These are phyloP conservation scores for Capromys pilorides DNA, from an alignment of 2,797 vertebrate genomes.

Conservation along the genomic window DNA sequence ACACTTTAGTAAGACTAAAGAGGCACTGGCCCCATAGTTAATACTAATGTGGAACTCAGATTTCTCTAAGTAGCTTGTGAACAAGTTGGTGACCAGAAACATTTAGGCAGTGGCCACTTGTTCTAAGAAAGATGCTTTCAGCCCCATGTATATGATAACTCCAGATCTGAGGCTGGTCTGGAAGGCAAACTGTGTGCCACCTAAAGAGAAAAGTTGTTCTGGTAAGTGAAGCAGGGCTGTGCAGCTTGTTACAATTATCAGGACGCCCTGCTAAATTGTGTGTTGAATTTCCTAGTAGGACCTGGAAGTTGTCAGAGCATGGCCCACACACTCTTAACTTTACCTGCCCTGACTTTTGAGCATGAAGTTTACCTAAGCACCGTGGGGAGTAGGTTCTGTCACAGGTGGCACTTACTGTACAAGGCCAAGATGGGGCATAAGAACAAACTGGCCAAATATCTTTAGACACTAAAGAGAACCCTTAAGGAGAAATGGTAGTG, in stretches of 20 bases:
- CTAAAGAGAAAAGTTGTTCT: neutral
- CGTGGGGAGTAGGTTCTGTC: neutral
- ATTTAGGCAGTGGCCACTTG: neutral
- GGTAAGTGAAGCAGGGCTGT: neutral
- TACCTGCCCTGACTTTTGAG: neutral
- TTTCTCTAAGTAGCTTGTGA: neutral
- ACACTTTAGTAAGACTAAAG: neutral
- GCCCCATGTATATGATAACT: neutral
- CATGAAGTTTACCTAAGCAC: neutral
- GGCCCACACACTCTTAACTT: neutral
- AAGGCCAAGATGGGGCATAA: neutral
- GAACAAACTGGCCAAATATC: neutral
- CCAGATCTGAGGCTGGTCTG: neutral
- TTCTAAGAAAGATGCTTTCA: neutral
- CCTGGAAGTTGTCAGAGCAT: neutral
- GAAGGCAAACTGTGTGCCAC: neutral
- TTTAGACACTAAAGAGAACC: neutral
- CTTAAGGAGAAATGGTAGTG: neutral
- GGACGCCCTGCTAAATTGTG: neutral
- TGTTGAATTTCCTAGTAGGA: neutral
- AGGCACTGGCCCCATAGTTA: neutral
- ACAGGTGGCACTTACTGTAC: neutral
- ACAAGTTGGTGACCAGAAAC: neutral
- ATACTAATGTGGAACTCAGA: neutral
- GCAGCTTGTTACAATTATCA: neutral